Base-by-base conservation (phyloP, 1,140 invertebrate species). In the Drosophila cardini region DNA sequence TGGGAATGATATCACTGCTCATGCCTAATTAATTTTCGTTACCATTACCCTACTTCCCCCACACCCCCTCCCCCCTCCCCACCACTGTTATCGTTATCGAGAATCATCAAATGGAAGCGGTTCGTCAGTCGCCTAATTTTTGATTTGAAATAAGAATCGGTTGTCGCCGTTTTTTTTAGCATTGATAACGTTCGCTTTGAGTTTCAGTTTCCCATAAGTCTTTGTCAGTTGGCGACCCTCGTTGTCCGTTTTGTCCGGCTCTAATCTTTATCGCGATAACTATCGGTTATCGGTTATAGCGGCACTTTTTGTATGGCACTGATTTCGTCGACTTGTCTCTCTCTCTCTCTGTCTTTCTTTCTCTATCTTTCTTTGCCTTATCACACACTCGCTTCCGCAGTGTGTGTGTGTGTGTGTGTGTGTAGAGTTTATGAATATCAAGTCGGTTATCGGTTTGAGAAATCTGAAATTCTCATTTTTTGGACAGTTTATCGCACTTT, bases 1-100 rank as follows among this genome's bases (percentile, higher is more conserved):
- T 11, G 45, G 52, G 11, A 9, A 50, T 61, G 57, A 62, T 82
- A 82, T 82, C 56, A 50, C 65, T 57, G 72, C 78, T 57, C 67
- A 78, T 67, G 58, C 56, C 74, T 89, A 87, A 87, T 87, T 87
- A 87, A 87, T 89, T 87, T 86, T 77, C 72, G 60, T 79, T 82
- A 34, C 15, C 42, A 32, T 16, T 61, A 30, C 16, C 45, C 18
- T 45, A 13, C 21, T 77, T 30, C 45, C 45, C 61, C 72, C 46
- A 70, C 80, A 67, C 45, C 67, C 32, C 34, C 30, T 60, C 60
- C 50, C 34, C 53, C 8, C 2, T 9, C 8, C 36, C n/a, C 18
- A 36, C 36, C 9, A 11, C 36, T 11, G 13, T 26, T 68, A 72
- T 68, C 70, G 30, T 53, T 60, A 68, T 72, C 70, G 26, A 50